Percentiles rank a stretch among this genome's conserved stretches.
Evolutionary conservation across 2,888 invertebrate species (phyloP).

Genomic region (Ligdia adustata): DNA sequence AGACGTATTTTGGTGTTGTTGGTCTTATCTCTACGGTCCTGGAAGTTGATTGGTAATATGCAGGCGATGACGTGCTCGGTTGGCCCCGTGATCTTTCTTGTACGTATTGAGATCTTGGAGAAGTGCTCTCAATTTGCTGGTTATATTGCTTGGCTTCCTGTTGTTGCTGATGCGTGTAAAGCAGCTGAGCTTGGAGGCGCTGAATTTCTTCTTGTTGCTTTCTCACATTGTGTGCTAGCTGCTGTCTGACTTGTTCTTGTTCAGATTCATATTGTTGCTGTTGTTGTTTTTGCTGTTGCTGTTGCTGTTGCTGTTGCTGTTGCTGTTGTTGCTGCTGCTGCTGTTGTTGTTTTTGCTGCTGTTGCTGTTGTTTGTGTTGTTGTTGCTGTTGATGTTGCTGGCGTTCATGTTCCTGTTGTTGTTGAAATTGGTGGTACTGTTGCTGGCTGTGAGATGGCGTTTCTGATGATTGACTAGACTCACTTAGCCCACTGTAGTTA

Average conservation of each 20-base stretch:
- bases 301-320: slow-evolving; percentile 48
- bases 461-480: slow-evolving; percentile 47
- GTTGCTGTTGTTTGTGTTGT: slow-evolving; percentile 48
- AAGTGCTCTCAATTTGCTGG: slow-evolving; percentile 61
- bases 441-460: slow-evolving; percentile 39
- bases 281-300: slow-evolving; percentile 56
- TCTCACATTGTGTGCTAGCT: slow-evolving; percentile 74
- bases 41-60: slow-evolving; percentile 71
- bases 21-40: slow-evolving; percentile 77
- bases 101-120: slow-evolving; percentile 66
- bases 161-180: slow-evolving; percentile 66
- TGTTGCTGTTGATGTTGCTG: slow-evolving; percentile 44
- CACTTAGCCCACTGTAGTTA: slow-evolving; percentile 56
- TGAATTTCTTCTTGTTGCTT: slow-evolving; percentile 82
- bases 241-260: slow-evolving; percentile 70
- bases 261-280: slow-evolving; percentile 69
- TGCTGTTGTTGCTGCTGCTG: slow-evolving; percentile 48
- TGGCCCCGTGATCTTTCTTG: slow-evolving; percentile 70
- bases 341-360: slow-evolving; percentile 53
- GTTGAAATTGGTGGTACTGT: slow-evolving; percentile 39
- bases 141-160: slow-evolving; percentile 53
- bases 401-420: slow-evolving; percentile 41
- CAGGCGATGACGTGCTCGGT: slow-evolving; percentile 61
- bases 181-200: slow-evolving; percentile 70
- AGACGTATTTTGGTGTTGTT: slow-evolving; percentile 77